These are phyloP conservation scores for Euspilapteryx auroguttella DNA, from an alignment of 2,888 invertebrate species.

Conservation along the genomic window DNA sequence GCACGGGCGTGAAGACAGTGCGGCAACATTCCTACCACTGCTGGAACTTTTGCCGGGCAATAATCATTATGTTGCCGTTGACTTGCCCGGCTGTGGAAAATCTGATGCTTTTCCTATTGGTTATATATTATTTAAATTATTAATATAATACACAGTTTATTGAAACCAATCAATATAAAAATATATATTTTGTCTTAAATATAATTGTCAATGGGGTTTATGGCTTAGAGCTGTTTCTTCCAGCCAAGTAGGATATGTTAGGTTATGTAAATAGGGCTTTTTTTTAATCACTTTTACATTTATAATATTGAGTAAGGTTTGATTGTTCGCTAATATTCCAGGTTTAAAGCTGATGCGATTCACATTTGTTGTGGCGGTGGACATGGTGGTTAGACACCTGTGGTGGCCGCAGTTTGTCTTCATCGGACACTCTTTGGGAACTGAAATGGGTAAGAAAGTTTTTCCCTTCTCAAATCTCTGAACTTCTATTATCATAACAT, in stretches of 20 bases:
- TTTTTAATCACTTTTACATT: no score
- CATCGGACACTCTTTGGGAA: slow-evolving; percentile 41
- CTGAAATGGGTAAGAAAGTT: slow-evolving; percentile 37
- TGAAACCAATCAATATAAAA: no score
- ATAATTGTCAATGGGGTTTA: no score
- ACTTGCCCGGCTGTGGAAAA: slow-evolving; percentile 64
- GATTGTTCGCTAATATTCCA: slow-evolving; percentile 10
- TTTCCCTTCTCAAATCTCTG: no score
- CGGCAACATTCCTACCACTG: slow-evolving; percentile 59
- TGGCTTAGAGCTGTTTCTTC: no score
- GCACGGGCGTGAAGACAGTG: slow-evolving; percentile 67
- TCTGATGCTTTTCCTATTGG: slow-evolving; percentile 55
- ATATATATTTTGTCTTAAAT: no score
- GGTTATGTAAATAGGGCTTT: no score
- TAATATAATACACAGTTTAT: neutral
- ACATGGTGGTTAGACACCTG: slow-evolving; percentile 21
- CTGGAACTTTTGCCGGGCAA: slow-evolving; percentile 46
- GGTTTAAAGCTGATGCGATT: slow-evolving; percentile 29
- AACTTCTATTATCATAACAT: no score
- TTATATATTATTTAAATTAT: slow-evolving; percentile 8
- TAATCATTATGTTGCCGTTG: slow-evolving; percentile 34
- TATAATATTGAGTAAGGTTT: neutral
- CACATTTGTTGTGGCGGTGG: slow-evolving; percentile 30
- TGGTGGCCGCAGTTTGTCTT: slow-evolving; percentile 27
- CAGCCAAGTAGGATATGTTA: no score